Evolutionary conservation across 2,888 invertebrate species (phyloP), one percentile per base, ranked within the genome.

Genomic region (Ypsolopha sequella): DNA sequence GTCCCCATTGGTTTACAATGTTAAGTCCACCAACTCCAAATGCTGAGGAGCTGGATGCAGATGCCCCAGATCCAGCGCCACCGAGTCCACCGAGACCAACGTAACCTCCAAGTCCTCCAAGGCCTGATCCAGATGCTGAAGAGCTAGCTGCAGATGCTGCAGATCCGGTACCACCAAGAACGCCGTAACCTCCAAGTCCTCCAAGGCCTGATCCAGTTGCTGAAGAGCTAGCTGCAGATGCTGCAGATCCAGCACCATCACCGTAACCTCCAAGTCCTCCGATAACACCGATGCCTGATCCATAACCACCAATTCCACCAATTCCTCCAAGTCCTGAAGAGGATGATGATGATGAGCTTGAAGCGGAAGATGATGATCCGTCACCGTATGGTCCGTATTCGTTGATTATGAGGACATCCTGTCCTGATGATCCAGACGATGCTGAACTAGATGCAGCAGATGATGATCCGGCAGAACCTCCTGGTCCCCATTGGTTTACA

Each of bases 141-240:
- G 43, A 11, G 43, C 43, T 13, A 13, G 47, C 49, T 10, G 52
- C 35, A 33, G 33, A 10, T 50, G 43, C 51, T 38, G 39, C 41
- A 11, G 43, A 39, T 41, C 13, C 39, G 7, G 11, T 41, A 8
- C 33, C 44, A 36, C 41, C 51, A 24, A 13, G 47, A 14, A 52
- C 38, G 24, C 53, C 55, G 13, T 24, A 24, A 24, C 53, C 51
- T 10, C 24, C 24, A 24, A 11, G n/a, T n/a, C 44, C 24, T 24
- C 24, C 24, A 24, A 24, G 24, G 24, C 24, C 24, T 24, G 57
- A 51, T 7, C 58, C 56, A 7, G 55, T 33, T 24, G 24, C 24
- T 24, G 24, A 24, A 4, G 24, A 24, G 24, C 24, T 24, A 4
- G 24, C 51, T 41, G 52, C 53, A 13, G 52, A 34, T 48, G 43